phyloP scores from a whole-genome alignment of 2,888 invertebrate species.

The Melitaea athalia region DNA sequence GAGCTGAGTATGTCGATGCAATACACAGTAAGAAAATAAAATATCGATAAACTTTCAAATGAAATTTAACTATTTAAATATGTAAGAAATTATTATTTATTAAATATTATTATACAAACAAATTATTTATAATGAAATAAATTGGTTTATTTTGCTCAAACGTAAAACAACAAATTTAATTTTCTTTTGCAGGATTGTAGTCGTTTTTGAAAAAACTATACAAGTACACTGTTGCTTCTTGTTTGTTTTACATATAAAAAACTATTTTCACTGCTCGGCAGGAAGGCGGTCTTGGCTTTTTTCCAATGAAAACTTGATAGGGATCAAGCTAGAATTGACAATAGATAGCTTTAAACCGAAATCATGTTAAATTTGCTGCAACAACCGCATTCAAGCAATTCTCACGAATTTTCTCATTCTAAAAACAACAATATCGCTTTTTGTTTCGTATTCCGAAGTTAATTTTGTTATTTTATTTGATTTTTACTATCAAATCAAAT shows the following conservation, averaged over 20 bases:
- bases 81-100: no score
- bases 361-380: constrained; percentile 30
- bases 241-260: constrained; percentile 34
- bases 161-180: neutral
- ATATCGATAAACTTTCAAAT: no score
- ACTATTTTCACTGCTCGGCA: constrained; percentile 40
- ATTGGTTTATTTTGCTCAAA: no score
- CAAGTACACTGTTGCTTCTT: constrained; percentile 24
- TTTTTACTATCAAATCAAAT: neutral
- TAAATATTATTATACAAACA: no score
- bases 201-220: constrained; percentile 5
- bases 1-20: no score
- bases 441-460: neutral
- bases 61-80: no score
- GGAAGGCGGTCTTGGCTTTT: constrained; percentile 37
- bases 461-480: neutral
- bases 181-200: neutral
- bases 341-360: constrained; percentile 35
- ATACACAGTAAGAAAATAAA: no score
- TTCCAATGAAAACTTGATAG: constrained; percentile 40
- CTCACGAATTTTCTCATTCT: constrained; percentile 18
- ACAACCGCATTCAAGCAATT: constrained; percentile 21
- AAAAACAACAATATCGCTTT: neutral
- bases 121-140: no score
- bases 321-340: constrained; percentile 43